phyloP scores from a whole-genome alignment of 2,113 vertebrate genomes.

The Sinocyclocheilus rhinocerous region DNA sequence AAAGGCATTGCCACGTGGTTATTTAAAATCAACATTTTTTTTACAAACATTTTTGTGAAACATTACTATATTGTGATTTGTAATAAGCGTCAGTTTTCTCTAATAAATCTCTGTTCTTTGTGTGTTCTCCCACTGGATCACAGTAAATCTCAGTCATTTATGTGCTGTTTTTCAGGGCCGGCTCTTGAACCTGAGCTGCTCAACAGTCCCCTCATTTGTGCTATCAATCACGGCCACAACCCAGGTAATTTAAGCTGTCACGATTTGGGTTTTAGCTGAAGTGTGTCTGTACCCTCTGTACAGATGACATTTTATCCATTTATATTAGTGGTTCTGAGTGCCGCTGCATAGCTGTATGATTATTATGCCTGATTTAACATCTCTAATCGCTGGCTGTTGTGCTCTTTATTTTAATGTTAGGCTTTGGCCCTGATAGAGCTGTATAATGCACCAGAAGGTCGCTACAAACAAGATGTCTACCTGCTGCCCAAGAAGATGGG shows the following conservation, averaged over 20 bases:
- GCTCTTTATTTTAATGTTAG: constrained; percentile 65
- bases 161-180: constrained; percentile 81
- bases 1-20: background rate
- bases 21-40: background rate
- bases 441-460: no score
- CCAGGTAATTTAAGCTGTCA: constrained; percentile 77
- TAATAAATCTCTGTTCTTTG: background rate
- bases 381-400: constrained; percentile 21
- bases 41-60: background rate
- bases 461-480: no score
- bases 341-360: constrained; percentile 10
- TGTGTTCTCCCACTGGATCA: background rate
- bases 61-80: background rate
- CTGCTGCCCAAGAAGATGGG: constrained; percentile 90
- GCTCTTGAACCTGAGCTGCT: constrained; percentile 98
- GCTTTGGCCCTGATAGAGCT: constrained; percentile 94
- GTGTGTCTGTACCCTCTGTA: background rate
- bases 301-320: constrained; percentile 7
- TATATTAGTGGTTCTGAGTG: background rate
- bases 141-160: background rate
- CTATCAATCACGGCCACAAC: constrained; percentile 98
- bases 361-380: constrained; percentile 28
- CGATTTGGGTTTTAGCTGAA: background rate
- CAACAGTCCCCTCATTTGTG: constrained; percentile 96
- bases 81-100: background rate